These are phyloP conservation scores for Procavia capensis DNA, from an alignment of 2,113 vertebrate genomes.

Conservation along the genomic window DNA sequence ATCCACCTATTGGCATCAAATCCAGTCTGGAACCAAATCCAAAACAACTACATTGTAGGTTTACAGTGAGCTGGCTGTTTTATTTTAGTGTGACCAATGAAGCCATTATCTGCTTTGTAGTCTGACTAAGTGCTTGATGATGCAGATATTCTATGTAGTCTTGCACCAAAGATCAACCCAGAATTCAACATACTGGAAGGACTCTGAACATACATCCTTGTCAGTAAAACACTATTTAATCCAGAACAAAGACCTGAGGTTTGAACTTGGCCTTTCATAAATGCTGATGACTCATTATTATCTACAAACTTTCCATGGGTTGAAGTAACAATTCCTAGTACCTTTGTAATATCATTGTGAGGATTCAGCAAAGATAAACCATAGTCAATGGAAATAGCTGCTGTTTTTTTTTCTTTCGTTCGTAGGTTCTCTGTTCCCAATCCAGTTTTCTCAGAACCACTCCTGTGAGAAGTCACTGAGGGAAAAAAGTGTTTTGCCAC, in stretches of 20 bases:
- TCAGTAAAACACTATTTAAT: slow-evolving; percentile 13
- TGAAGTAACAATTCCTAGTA: not conserved
- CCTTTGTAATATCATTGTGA: not conserved
- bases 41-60: not conserved
- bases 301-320: not conserved
- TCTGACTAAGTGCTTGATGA: not conserved
- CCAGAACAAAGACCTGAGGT: slow-evolving; percentile 26
- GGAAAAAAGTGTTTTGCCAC: not conserved
- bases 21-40: not conserved
- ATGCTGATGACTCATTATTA: slow-evolving; percentile 22
- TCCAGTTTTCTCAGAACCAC: slow-evolving; percentile 47
- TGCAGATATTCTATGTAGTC: not conserved
- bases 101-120: not conserved
- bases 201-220: not conserved
- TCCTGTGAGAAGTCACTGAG: slow-evolving; percentile 5
- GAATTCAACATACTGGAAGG: not conserved
- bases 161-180: not conserved
- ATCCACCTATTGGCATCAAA: not conserved
- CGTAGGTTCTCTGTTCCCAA: slow-evolving; percentile 47
- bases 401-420: slow-evolving; percentile 27
- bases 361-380: slow-evolving; percentile 41
- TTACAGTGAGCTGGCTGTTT: not conserved
- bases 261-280: slow-evolving; percentile 47
- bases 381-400: slow-evolving; percentile 13
- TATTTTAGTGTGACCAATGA: not conserved